Evolutionary conservation across 2,113 vertebrate species (phyloP).

Genomic region (Rhabdornis inornatus): DNA sequence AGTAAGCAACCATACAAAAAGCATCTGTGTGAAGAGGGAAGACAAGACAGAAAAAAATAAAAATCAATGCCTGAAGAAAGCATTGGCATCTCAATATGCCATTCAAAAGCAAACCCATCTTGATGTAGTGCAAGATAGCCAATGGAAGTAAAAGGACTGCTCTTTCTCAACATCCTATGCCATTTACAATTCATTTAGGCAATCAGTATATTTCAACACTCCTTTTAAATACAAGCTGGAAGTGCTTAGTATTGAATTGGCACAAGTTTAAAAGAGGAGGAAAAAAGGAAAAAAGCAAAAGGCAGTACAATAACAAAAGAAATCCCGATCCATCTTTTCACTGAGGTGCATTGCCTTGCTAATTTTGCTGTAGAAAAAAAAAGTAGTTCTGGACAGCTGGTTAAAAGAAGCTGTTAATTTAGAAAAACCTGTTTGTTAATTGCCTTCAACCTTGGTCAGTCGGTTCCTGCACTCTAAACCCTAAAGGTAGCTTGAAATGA

Average conservation of each 20-base stretch:
- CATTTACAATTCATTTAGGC: background rate
- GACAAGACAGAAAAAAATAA: background rate
- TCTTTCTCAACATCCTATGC: background rate
- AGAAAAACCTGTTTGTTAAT: conserved; percentile 79
- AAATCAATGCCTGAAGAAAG: background rate
- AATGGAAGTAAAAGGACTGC: background rate
- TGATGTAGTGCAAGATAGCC: background rate
- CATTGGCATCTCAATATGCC: background rate
- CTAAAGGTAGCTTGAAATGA: conserved; percentile 73
- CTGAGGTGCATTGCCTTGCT: background rate
- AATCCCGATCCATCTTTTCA: background rate
- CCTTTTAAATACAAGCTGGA: background rate
- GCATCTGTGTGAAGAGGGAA: background rate
- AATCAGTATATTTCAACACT: background rate
- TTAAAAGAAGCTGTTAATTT: conserved; percentile 70
- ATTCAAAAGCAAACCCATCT: background rate
- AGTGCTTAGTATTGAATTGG: background rate
- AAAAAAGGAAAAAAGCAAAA: background rate
- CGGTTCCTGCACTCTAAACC: conserved; percentile 68
- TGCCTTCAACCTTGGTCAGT: conserved; percentile 78
- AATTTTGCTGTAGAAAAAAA: background rate
- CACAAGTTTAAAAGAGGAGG: background rate
- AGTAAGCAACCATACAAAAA: background rate
- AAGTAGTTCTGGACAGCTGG: conserved; percentile 37
- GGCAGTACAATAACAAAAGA: background rate